Base-by-base conservation (phyloP, 53 echinoderm and acorn worm species). In the Stichopus horrens region DNA sequence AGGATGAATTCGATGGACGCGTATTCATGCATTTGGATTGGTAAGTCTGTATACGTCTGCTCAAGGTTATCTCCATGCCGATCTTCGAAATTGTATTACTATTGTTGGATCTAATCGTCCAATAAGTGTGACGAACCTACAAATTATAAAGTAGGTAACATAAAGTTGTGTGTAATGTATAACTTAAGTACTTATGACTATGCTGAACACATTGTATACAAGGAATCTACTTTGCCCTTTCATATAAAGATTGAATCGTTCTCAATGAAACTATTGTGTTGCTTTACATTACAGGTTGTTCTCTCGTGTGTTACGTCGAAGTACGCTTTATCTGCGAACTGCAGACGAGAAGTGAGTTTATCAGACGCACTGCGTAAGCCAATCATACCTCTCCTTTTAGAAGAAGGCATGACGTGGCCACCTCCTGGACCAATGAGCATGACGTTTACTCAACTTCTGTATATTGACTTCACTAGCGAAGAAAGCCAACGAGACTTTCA, bases 391-490 rank as follows among this genome's bases (percentile, higher is more conserved):
- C 83, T 96, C 5, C 89, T 94, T 10, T 86, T 96, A 58, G 79
- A 95, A 66, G 83, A 91, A 52, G 71, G 88, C 18, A 95, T 95
- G 93, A 89, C 95, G 9, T 96, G 96, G 96, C 95, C 96, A 19
- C 96, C 95, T 2, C 93, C 95, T 83, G 96, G 96, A 8, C 96
- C 96, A 75, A 96, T 96, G 96, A 95, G 95, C 86, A 96, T 96
- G 95, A 93, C 96, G 67, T 95, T 96, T 59, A 92, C 93, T 10
- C 92, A 95, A 76, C 92, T 95, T 10, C 91, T 96, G 74, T 96
- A 96, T 88, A 96, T 96, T 20, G 96, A 96, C 89, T 96, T 92
- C 76, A 95, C 94, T 58, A 89, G 91, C 5, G 88, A 93, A 84
- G 86, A 88, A 5, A 93, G 91, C 71, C 93, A 92, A 74, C 76